phyloP scores from a whole-genome alignment of 1,140 invertebrate genomes.

The Panulirus ornatus region DNA sequence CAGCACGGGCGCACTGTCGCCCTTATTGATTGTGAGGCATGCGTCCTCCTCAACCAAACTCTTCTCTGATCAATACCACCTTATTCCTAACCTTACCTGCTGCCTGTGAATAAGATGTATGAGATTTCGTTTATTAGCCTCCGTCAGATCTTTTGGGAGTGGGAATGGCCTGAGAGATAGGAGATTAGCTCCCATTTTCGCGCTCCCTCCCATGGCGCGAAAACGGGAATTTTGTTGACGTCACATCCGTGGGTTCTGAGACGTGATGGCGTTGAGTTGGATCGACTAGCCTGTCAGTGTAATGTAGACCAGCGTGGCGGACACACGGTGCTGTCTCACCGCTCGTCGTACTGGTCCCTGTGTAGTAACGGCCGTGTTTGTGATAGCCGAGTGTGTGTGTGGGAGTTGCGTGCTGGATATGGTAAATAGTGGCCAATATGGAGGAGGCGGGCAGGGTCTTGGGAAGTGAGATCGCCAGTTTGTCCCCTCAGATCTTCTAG shows the following conservation, averaged over 20 bases:
- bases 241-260: slow-evolving; percentile 59
- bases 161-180: not conserved
- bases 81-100: not conserved
- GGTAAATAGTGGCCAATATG: slow-evolving; percentile 46
- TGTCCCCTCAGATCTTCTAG: slow-evolving; percentile 56
- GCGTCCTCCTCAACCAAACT: slow-evolving; percentile 24
- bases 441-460: slow-evolving; percentile 37
- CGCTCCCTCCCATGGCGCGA: slow-evolving; percentile 58
- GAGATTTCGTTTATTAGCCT: not conserved
- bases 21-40: slow-evolving; percentile 48
- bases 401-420: slow-evolving; percentile 25
- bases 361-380: slow-evolving; percentile 28
- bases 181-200: slow-evolving; percentile 52
- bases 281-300: slow-evolving; percentile 58
- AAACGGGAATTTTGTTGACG: slow-evolving; percentile 71
- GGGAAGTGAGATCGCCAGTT: slow-evolving; percentile 24
- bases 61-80: slow-evolving; percentile 46
- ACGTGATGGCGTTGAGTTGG: slow-evolving; percentile 66
- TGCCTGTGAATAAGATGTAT: not conserved
- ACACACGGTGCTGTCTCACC: slow-evolving; percentile 58
- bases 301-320: slow-evolving; percentile 71
- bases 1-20: slow-evolving; percentile 1
- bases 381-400: slow-evolving; percentile 31
- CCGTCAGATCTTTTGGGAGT: not conserved
- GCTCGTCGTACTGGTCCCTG: slow-evolving; percentile 50